Percentiles rank a stretch among this genome's conserved stretches.
These are phyloP conservation scores for Momotus momota DNA, from an alignment of 2,797 vertebrate species.

Conservation along the genomic window DNA sequence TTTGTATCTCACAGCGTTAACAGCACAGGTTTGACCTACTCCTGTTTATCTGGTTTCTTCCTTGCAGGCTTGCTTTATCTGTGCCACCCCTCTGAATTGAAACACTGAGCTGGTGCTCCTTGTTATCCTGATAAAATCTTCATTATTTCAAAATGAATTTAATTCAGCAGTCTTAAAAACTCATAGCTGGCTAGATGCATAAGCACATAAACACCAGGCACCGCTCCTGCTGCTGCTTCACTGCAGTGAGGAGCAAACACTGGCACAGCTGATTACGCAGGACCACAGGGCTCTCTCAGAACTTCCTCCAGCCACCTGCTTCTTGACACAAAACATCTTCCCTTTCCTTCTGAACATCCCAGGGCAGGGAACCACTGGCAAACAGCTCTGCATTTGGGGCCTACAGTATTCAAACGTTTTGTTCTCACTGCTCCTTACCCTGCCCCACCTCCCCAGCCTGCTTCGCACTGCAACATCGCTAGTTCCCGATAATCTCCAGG, in stretches of 20 bases:
- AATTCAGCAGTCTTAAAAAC: constrained; percentile 23
- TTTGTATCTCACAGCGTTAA: not conserved
- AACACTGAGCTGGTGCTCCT: not conserved
- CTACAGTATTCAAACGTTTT: not conserved
- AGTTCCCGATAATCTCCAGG: not conserved
- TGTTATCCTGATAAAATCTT: constrained; percentile 35
- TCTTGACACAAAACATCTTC: not conserved
- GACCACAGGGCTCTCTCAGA: not conserved
- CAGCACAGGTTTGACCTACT: not conserved
- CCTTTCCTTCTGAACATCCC: not conserved
- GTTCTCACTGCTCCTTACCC: not conserved
- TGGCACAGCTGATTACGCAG: not conserved
- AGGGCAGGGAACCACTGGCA: not conserved
- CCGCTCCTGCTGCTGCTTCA: not conserved
- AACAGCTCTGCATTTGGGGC: not conserved
- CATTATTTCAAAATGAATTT: constrained; percentile 33
- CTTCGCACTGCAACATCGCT: not conserved
- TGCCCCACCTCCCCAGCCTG: not conserved
- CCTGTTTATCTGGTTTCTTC: not conserved
- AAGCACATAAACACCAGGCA: constrained; percentile 5
- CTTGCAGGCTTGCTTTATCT: not conserved
- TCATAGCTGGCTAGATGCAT: not conserved
- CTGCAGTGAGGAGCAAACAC: not conserved
- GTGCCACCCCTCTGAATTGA: not conserved
- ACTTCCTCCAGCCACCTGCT: not conserved